Conservation (phyloP, 2,113 vertebrate genomes). For the Cebus imitator region DNA sequence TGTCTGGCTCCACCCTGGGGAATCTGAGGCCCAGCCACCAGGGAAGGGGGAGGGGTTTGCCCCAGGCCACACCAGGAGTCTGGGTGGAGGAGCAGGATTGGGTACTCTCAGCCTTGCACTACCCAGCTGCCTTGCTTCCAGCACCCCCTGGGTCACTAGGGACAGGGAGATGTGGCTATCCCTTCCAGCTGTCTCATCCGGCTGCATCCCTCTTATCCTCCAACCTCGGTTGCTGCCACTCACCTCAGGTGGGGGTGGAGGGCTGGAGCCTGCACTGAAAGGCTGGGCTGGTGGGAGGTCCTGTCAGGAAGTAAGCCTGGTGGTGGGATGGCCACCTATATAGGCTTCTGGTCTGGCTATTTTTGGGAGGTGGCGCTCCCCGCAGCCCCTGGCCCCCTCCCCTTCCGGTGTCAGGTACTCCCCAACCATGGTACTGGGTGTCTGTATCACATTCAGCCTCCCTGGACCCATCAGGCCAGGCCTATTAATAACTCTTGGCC, state of each 20-base stretch:
- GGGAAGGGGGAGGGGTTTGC: background rate
- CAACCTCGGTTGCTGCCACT: conserved; percentile 64
- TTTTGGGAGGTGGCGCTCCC: conserved; percentile 81
- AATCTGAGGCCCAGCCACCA: background rate
- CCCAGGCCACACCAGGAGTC: background rate
- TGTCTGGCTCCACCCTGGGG: background rate
- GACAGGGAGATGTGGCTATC: background rate
- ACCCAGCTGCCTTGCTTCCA: fast-evolving
- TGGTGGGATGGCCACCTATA: conserved; percentile 81
- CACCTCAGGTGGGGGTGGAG: conserved; percentile 77
- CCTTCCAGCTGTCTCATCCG: background rate
- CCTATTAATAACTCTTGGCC: conserved; percentile 88
- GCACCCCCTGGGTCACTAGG: background rate
- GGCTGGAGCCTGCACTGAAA: background rate
- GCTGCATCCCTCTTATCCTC: background rate
- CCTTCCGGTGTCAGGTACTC: conserved; percentile 83
- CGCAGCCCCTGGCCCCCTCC: conserved; percentile 66
- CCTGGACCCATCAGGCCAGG: conserved; percentile 77
- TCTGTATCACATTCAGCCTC: conserved; percentile 83
- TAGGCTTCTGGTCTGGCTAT: conserved; percentile 84
- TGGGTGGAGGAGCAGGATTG: background rate
- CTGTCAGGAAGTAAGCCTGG: conserved; percentile 66
- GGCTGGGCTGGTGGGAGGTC: conserved; percentile 57
- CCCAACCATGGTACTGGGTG: conserved; percentile 69
- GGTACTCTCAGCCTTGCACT: background rate